These are phyloP conservation scores for Aspidiotus destructor DNA, from an alignment of 2,888 invertebrate species.

Conservation along the genomic window DNA sequence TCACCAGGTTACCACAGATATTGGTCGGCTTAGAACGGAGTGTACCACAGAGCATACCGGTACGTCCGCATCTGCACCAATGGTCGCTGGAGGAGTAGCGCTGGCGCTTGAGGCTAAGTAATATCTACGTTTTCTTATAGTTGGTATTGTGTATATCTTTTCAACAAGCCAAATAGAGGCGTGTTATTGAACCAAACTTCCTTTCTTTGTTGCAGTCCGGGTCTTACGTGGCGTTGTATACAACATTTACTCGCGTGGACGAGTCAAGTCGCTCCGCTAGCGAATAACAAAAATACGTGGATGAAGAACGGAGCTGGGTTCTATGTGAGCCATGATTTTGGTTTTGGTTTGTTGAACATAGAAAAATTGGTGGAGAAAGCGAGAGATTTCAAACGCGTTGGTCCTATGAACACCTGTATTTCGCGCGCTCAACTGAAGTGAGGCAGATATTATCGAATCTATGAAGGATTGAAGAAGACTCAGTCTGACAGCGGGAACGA, in stretches of 20 bases:
- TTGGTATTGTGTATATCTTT: too few species aligned
- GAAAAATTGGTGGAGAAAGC: slow-evolving; percentile 60
- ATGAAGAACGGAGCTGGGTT: slow-evolving; percentile 69
- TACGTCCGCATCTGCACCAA: slow-evolving; percentile 85
- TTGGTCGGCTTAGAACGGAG: not conserved
- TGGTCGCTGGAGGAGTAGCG: slow-evolving; percentile 85
- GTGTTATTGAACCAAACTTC: too few species aligned
- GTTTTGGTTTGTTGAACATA: slow-evolving; percentile 83
- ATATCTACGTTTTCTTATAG: slow-evolving; percentile 35
- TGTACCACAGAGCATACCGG: slow-evolving; percentile 85
- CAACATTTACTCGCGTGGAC: slow-evolving; percentile 83
- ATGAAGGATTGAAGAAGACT: not conserved
- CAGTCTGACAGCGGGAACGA: too few species aligned
- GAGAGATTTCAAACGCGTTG: slow-evolving; percentile 62
- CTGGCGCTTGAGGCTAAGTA: slow-evolving; percentile 81
- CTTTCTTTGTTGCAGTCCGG: slow-evolving; percentile 49
- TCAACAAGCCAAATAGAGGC: too few species aligned
- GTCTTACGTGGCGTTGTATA: slow-evolving; percentile 79
- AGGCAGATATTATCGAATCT: not conserved
- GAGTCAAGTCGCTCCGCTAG: slow-evolving; percentile 61
- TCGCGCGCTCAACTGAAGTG: slow-evolving; percentile 6
- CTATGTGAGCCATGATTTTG: slow-evolving; percentile 69
- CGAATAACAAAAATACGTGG: slow-evolving; percentile 59
- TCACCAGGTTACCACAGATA: not conserved
- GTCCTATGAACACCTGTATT: slow-evolving; percentile 49